Percentiles rank a stretch among this genome's conserved stretches.
These are phyloP conservation scores for Gnathonemus echidnorhynchus DNA, from an alignment of 2,113 vertebrate genomes.

Conservation along the genomic window DNA sequence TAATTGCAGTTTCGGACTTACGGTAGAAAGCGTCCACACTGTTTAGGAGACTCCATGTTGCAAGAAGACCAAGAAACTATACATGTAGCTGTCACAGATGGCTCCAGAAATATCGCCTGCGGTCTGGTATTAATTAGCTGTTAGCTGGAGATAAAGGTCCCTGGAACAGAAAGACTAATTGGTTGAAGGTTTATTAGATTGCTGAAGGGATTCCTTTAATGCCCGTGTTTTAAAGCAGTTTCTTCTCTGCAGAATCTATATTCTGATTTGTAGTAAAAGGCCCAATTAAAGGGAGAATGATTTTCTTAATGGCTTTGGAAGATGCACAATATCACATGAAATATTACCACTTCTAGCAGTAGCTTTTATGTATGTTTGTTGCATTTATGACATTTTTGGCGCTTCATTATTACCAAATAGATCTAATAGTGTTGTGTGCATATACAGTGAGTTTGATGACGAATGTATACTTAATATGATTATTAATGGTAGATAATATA, in stretches of 20 bases:
- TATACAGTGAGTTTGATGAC: neutral
- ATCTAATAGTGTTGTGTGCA: neutral
- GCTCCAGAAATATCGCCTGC: neutral
- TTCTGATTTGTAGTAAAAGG: neutral
- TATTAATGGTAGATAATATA: neutral
- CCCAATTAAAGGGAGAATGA: conserved; percentile 1
- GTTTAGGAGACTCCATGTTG: neutral
- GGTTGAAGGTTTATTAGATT: conserved; percentile 19
- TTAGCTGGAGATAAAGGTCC: neutral
- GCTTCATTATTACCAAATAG: neutral
- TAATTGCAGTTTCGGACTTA: neutral
- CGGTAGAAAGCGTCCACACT: neutral
- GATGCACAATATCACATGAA: neutral
- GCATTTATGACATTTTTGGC: neutral
- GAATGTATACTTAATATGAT: neutral
- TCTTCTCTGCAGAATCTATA: neutral
- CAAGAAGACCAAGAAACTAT: neutral
- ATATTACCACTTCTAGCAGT: neutral
- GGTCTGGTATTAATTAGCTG: conserved; percentile 8
- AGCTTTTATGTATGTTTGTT: neutral
- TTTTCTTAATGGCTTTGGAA: neutral
- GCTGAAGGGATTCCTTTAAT: neutral
- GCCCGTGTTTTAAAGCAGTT: neutral
- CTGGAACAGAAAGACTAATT: conserved; percentile 7
- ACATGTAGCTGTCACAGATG: neutral